Evolutionary conservation across 1,140 invertebrate species (phyloP).

Genomic region (Drosophila nasuta): DNA sequence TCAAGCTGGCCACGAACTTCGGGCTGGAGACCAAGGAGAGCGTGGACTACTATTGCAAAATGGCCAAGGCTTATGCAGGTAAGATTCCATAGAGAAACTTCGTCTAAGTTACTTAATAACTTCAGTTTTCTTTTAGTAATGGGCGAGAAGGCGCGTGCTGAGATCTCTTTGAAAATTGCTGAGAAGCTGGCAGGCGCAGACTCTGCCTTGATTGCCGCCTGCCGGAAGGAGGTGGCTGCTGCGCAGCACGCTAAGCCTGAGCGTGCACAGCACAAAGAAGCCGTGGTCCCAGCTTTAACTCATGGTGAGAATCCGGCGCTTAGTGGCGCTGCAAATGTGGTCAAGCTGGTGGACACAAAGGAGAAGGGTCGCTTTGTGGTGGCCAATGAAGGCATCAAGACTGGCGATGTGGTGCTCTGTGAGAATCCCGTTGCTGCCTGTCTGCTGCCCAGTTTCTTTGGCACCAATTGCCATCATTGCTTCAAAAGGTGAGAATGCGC

Average conservation of each 20-base stretch:
- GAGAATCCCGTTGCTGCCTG: slow-evolving; percentile 92
- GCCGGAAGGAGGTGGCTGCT: slow-evolving; percentile 62
- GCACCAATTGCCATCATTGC: slow-evolving; percentile 93
- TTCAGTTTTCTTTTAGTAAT: slow-evolving; percentile 55
- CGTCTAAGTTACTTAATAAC: background rate
- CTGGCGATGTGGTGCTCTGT: slow-evolving; percentile 89
- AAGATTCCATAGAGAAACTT: slow-evolving; percentile 15
- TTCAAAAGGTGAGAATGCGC: slow-evolving; percentile 87
- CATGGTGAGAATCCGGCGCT: slow-evolving; percentile 75
- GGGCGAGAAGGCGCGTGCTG: slow-evolving; percentile 85
- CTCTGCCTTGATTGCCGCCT: slow-evolving; percentile 62
- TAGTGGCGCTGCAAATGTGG: slow-evolving; percentile 83
- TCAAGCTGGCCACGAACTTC: slow-evolving; percentile 87
- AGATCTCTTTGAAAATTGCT: slow-evolving; percentile 87
- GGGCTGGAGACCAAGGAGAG: slow-evolving; percentile 86
- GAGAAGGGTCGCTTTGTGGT: slow-evolving; percentile 87
- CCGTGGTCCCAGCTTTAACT: slow-evolving; percentile 50
- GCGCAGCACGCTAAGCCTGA: slow-evolving; percentile 34
- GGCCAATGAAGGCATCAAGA: slow-evolving; percentile 86
- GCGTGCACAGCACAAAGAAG: background rate
- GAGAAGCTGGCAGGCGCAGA: slow-evolving; percentile 85
- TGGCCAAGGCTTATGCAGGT: slow-evolving; percentile 88
- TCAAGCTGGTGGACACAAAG: slow-evolving; percentile 85
- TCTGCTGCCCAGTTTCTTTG: slow-evolving; percentile 89
- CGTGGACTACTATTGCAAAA: slow-evolving; percentile 87